phyloP scores from a whole-genome alignment of 2,113 vertebrate genomes.

The Pan troglodytes region NHGRI_mPanTro3-v2.1_pri NC_072414.2:65167501-65168000 shows the following conservation, averaged over 20 bases:
- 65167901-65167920: background rate
- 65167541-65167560: background rate
- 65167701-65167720: background rate
- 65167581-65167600: background rate
- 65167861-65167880: background rate
- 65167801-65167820: background rate
- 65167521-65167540: background rate
- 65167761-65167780: background rate
- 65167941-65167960: background rate
- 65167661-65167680: background rate
- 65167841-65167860: background rate
- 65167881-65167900: background rate
- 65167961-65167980: background rate
- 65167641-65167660: background rate
- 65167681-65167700: background rate
- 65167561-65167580: background rate
- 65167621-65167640: background rate
- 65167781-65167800: background rate
- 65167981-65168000: background rate
- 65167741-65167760: background rate
- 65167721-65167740: background rate
- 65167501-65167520: background rate
- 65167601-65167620: background rate
- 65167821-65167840: background rate
- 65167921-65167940: background rate